Evolutionary conservation across 2,888 invertebrate genomes (phyloP).

Genomic region (Geophilus truncorum): DNA sequence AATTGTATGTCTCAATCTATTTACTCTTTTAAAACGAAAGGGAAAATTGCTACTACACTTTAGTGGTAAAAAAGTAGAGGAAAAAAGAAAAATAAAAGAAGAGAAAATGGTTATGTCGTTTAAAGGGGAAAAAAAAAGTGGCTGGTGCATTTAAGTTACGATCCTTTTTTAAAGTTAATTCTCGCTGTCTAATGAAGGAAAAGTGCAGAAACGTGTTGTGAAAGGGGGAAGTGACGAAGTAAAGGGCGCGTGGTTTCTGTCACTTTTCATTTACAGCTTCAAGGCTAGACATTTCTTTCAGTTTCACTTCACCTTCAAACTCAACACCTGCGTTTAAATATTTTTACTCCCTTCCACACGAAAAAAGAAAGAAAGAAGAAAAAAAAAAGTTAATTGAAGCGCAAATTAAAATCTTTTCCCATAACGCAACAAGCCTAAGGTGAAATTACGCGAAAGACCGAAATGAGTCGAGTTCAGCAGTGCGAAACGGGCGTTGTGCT

Average conservation of each 20-base stretch:
- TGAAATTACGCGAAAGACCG: neutral
- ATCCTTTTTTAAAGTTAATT: slow-evolving; percentile 21
- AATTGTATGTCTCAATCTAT: neutral
- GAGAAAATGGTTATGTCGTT: neutral
- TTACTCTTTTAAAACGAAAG: neutral
- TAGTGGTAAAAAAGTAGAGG: too few species aligned
- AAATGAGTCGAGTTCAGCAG: neutral
- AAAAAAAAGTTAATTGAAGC: slow-evolving; percentile 14
- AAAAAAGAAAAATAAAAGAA: neutral
- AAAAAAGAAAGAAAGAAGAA: neutral
- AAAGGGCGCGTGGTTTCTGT: slow-evolving; percentile 25
- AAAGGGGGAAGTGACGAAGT: neutral
- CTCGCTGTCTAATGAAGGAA: slow-evolving; percentile 15
- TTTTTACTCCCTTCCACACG: neutral
- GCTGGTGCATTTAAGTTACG: neutral
- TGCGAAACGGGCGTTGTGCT: neutral
- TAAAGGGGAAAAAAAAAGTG: neutral
- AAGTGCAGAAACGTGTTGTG: slow-evolving; percentile 17
- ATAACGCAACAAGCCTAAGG: neutral
- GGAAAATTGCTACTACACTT: neutral
- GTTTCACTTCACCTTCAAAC: slow-evolving; percentile 9
- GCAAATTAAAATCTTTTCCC: slow-evolving; percentile 16
- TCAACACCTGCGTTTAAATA: slow-evolving; percentile 21
- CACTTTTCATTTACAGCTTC: slow-evolving; percentile 13
- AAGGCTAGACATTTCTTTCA: slow-evolving; percentile 11